phyloP scores from a whole-genome alignment of 2,888 invertebrate genomes.

The Falcaria lacertinaria region DNA sequence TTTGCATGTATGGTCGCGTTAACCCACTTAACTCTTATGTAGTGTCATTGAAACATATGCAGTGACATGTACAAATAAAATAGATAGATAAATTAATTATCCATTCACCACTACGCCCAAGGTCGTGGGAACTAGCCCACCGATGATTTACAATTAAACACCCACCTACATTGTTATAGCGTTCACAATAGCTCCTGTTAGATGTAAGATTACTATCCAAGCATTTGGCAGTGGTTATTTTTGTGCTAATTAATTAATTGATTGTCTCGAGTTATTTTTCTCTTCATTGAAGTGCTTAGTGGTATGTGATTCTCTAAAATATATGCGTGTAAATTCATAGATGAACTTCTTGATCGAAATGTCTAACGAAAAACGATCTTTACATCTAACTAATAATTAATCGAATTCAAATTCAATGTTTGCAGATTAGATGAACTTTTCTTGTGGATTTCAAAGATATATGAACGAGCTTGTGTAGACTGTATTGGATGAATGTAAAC shows the following conservation, averaged over 20 bases:
- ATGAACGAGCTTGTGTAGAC: no score
- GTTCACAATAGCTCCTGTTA: conserved; percentile 10
- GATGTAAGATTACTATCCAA: conserved; percentile 2
- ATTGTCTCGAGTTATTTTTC: neutral
- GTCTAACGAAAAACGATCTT: no score
- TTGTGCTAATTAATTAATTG: neutral
- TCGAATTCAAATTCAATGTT: no score
- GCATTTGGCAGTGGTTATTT: neutral
- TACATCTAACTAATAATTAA: no score
- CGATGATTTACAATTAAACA: neutral
- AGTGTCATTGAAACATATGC: conserved; percentile 4
- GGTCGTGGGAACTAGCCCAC: conserved; percentile 22
- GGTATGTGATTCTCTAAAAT: no score
- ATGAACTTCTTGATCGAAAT: no score
- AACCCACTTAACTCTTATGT: neutral
- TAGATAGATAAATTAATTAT: conserved; percentile 32
- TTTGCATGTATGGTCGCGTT: no score
- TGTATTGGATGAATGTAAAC: no score
- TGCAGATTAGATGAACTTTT: no score
- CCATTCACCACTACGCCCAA: conserved; percentile 31
- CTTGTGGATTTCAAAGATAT: no score
- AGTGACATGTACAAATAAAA: conserved; percentile 13
- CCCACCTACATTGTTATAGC: conserved; percentile 6
- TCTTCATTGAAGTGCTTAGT: no score
- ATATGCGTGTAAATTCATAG: no score